Percentiles rank a stretch among this genome's conserved stretches.
Evolutionary conservation across 2,113 vertebrate species (phyloP).

Genomic region (Axis porcinus): DNA sequence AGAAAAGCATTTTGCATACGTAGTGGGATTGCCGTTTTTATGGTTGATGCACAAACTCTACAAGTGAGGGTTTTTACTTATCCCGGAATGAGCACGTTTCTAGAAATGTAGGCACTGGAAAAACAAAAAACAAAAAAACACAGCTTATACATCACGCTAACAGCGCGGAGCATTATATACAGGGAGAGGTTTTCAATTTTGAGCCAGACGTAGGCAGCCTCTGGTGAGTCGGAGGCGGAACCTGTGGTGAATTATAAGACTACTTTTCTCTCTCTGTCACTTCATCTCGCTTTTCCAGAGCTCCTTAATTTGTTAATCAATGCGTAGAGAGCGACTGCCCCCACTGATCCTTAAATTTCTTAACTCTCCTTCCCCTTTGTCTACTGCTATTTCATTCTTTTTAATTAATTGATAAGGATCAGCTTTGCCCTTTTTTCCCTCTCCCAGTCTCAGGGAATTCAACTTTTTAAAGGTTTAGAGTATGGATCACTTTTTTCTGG

Average conservation of each 20-base stretch:
- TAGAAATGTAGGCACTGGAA: background rate
- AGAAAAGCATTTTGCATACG: background rate
- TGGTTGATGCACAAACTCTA: background rate
- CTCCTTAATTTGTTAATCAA: slow-evolving; percentile 55
- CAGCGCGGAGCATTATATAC: background rate
- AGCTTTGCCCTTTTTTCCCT: background rate
- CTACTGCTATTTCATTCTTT: slow-evolving; percentile 56
- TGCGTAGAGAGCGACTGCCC: slow-evolving; percentile 36
- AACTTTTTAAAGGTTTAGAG: slow-evolving; percentile 54
- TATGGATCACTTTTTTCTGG: background rate
- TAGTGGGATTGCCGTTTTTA: background rate
- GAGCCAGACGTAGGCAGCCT: slow-evolving; percentile 14
- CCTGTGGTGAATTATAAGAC: background rate
- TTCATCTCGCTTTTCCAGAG: background rate
- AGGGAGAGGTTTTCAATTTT: background rate
- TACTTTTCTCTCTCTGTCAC: background rate
- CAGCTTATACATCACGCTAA: background rate
- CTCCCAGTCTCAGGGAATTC: slow-evolving; percentile 42
- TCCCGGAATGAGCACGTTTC: background rate
- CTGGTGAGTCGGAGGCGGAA: background rate
- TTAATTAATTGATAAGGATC: slow-evolving; percentile 66
- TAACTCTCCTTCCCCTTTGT: slow-evolving; percentile 29
- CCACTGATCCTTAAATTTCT: slow-evolving; percentile 55
- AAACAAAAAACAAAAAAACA: background rate
- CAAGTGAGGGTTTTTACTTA: background rate